These are phyloP conservation scores for Tanytarsus gracilentus DNA, from an alignment of 2,888 invertebrate species.

Conservation along the genomic window DNA sequence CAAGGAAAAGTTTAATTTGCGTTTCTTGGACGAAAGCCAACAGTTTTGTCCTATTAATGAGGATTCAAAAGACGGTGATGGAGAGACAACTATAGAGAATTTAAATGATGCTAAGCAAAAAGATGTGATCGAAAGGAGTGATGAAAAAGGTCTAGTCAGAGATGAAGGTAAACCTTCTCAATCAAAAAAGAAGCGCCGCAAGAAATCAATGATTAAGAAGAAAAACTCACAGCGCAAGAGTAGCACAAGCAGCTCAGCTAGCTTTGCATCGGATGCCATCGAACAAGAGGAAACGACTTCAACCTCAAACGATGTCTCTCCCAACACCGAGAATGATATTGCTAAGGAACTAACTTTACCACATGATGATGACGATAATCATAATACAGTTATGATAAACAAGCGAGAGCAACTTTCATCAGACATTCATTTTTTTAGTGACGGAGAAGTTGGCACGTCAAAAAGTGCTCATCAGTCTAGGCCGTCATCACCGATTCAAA, in stretches of 20 bases:
- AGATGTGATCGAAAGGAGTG: constrained; percentile 41
- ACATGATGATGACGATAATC: background rate
- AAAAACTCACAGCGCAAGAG: constrained; percentile 67
- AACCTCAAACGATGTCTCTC: constrained; percentile 39
- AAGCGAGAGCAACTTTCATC: constrained; percentile 46
- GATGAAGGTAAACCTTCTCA: constrained; percentile 37
- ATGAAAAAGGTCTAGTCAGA: constrained; percentile 46
- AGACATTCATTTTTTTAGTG: constrained; percentile 85
- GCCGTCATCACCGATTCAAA: constrained; percentile 77
- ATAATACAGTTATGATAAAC: constrained; percentile 31
- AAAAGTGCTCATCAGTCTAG: constrained; percentile 49
- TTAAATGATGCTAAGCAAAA: constrained; percentile 50
- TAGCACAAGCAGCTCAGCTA: constrained; percentile 43
- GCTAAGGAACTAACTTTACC: constrained; percentile 14
- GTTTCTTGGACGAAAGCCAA: constrained; percentile 16
- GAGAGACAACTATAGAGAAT: constrained; percentile 43
- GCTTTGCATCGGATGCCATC: constrained; percentile 32
- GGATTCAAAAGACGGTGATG: constrained; percentile 40
- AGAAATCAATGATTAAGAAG: constrained; percentile 70
- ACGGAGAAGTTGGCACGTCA: constrained; percentile 63
- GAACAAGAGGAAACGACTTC: constrained; percentile 32
- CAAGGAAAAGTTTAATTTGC: constrained; percentile 23
- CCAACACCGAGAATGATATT: constrained; percentile 35
- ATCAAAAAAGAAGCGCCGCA: constrained; percentile 64
- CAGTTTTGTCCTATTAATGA: constrained; percentile 35